Conservation (phyloP, 2,888 invertebrate species). For the Drosophila eohydei region DNA sequence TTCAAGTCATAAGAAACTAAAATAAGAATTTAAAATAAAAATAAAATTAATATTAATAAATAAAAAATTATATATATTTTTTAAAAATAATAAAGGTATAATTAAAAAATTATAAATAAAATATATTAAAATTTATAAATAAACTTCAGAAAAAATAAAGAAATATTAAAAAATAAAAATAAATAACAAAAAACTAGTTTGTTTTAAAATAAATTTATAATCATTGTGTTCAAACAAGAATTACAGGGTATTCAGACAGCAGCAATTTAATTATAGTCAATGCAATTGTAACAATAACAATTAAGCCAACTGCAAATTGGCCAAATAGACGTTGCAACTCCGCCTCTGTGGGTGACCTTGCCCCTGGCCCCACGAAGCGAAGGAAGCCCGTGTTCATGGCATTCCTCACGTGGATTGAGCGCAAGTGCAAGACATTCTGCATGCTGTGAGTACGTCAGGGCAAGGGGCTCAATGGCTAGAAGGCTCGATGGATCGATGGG, state of each 20-base stretch:
- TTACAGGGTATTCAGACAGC: slow-evolving; percentile 23
- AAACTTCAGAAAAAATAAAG: no score
- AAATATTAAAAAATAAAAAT: no score
- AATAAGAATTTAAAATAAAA: no score
- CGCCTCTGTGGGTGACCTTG: slow-evolving; percentile 31
- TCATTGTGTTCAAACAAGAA: no score
- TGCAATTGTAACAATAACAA: slow-evolving; percentile 22
- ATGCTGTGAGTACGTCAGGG: slow-evolving; percentile 3
- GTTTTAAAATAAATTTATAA: no score
- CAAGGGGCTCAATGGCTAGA: not conserved
- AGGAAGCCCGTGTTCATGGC: slow-evolving; percentile 53
- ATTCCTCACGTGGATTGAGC: slow-evolving; percentile 42
- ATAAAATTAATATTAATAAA: no score
- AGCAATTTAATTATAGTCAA: slow-evolving; percentile 14
- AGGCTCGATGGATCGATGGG: not conserved
- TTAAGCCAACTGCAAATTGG: slow-evolving; percentile 35
- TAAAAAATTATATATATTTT: no score
- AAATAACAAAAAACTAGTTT: no score
- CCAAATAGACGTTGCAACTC: slow-evolving; percentile 16
- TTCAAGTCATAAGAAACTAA: no score
- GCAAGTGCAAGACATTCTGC: slow-evolving; percentile 26
- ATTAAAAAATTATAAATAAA: no score
- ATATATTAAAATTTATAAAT: no score
- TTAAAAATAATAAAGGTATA: no score
- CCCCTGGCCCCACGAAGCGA: slow-evolving; percentile 44